These are phyloP conservation scores for Rapana venosa DNA, from an alignment of 2,888 invertebrate species.

Conservation along the genomic window DNA sequence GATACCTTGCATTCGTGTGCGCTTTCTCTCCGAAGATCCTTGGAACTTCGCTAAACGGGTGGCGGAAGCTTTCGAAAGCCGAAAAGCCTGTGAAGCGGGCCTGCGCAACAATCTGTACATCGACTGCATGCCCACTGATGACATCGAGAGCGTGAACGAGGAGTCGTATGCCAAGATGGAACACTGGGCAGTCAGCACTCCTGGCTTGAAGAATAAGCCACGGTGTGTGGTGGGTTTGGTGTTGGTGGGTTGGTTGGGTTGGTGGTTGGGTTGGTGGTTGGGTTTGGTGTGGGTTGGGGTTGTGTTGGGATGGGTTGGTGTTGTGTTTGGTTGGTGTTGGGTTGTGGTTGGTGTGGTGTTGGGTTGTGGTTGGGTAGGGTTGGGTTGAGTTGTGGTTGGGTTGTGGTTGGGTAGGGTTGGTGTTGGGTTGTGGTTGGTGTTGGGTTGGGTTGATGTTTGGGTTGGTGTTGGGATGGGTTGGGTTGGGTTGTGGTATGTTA, in stretches of 20 bases:
- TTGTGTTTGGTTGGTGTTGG: no score
- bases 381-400: neutral
- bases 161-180: slow-evolving; percentile 77
- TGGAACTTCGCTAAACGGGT: slow-evolving; percentile 85
- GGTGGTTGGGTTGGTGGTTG: slow-evolving; percentile 2
- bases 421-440: no score
- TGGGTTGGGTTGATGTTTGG: neutral
- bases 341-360: neutral
- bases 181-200: slow-evolving; percentile 75
- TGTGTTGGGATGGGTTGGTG: no score
- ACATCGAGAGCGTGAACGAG: slow-evolving; percentile 82
- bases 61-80: slow-evolving; percentile 82
- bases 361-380: neutral
- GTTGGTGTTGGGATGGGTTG: neutral
- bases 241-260: neutral
- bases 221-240: neutral
- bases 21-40: slow-evolving; percentile 91
- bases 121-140: slow-evolving; percentile 85
- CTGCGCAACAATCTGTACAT: slow-evolving; percentile 86
- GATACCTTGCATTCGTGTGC: slow-evolving; percentile 82
- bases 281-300: neutral
- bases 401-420: no score
- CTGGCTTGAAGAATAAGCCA: slow-evolving; percentile 57
- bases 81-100: slow-evolving; percentile 74
- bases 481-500: neutral